Evolutionary conservation across 2,797 vertebrate species (phyloP).

Genomic region (Xenentodon cancila): DNA sequence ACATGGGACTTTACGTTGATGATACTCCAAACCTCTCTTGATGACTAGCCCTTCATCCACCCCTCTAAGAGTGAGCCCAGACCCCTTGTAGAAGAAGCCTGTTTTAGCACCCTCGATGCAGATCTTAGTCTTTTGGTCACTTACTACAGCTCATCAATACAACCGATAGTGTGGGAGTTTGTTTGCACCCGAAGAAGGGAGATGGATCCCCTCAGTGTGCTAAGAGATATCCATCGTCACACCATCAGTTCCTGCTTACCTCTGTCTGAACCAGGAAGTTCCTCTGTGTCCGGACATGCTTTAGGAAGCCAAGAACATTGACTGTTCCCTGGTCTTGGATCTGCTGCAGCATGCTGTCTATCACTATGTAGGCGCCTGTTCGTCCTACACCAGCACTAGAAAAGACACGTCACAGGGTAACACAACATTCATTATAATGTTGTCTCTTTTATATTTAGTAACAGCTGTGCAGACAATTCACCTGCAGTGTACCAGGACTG

Average conservation of each 20-base stretch:
- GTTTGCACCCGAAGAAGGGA: no score
- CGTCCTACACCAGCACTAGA: constrained; percentile 93
- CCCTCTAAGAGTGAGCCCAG: no score
- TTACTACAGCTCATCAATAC: no score
- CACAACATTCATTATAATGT: not conserved
- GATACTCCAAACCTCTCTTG: no score
- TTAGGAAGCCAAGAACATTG: constrained; percentile 94
- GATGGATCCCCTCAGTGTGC: no score
- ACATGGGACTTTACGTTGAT: no score
- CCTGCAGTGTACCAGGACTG: constrained; percentile 96
- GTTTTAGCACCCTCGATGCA: no score
- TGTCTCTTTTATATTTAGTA: not conserved
- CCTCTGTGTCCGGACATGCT: constrained; percentile 96
- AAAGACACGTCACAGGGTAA: constrained; percentile 14
- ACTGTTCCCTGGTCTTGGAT: constrained; percentile 93
- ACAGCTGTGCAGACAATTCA: constrained; percentile 64
- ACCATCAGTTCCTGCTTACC: constrained; percentile 73
- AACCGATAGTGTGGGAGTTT: no score
- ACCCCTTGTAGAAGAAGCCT: no score
- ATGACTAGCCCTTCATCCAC: no score
- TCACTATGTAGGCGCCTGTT: constrained; percentile 95
- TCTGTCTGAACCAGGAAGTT: constrained; percentile 98
- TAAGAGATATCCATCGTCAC: no score
- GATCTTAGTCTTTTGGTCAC: no score
- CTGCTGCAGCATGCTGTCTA: constrained; percentile 97